Conservation (phyloP, 2,888 invertebrate genomes). For the Callinectes sapidus region DNA sequence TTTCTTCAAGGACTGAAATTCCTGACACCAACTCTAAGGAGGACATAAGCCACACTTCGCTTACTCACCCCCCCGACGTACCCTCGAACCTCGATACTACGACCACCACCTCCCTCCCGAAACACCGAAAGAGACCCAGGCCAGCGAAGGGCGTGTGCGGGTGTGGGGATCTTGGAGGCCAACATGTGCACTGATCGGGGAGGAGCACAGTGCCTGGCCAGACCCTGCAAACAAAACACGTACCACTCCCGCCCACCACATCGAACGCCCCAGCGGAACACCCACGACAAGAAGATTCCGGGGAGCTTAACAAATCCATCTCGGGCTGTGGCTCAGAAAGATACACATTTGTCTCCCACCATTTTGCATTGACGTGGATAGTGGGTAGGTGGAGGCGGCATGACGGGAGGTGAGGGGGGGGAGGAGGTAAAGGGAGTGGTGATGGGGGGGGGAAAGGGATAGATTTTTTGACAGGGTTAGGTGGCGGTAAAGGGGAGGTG, state of each 20-base stretch:
- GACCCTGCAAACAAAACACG: not conserved
- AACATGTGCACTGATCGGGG: not conserved
- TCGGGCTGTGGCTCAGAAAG: not conserved
- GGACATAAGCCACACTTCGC: constrained; percentile 22
- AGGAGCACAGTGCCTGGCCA: not conserved
- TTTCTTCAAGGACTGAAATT: constrained; percentile 10
- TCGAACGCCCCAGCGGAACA: not conserved
- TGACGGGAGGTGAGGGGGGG: not conserved
- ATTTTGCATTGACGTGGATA: not conserved
- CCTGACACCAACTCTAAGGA: constrained; percentile 40
- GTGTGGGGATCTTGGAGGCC: not conserved
- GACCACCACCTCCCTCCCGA: constrained; percentile 1
- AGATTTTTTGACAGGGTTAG: not conserved
- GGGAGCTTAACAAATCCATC: constrained; percentile 12
- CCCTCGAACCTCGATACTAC: constrained; percentile 46
- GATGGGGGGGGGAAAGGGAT: not conserved
- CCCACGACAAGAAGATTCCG: constrained; percentile 18
- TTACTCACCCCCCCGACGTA: constrained; percentile 39
- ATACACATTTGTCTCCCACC: not conserved
- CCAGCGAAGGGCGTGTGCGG: not conserved
- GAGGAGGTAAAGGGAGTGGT: not conserved
- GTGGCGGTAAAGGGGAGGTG: not conserved
- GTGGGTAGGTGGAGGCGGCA: not conserved
- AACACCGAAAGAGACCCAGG: not conserved
- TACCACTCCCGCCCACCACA: not conserved